Base-by-base conservation (phyloP, 1,140 invertebrate species). In the Anastatus disparis region DNA sequence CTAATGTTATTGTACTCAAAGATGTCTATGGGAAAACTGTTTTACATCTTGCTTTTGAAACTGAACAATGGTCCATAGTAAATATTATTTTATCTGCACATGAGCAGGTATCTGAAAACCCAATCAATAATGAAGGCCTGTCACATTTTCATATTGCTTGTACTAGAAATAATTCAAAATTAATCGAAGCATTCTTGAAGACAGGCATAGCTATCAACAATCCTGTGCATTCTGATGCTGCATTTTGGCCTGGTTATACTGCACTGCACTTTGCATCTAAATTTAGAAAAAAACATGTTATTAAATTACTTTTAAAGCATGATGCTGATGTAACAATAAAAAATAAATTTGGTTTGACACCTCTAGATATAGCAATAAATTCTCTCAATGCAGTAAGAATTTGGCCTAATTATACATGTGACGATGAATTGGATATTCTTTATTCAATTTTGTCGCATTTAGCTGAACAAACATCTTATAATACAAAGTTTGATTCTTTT, bases 201-300 rank as follows among this genome's bases (percentile, higher is more conserved):
- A 22, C 27, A 9, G 44, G 35, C 4, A 27, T 63, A 3, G 9
- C 48, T 38, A 10, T 63, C n/a, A 63, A 63, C 26, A 48, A 35
- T n/a, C 20, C 12, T 27, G 61, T 63, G 0, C 17, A 46, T 29
- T 3, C 4, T 3, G 17, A 46, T 27, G 26, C 59, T 7, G 8
- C 29, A 2, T 46, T 62, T 29, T 62, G 59, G 40, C 42, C 59
- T 2, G 44, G 61, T 7, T 63, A 48, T 10, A 48, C 61, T 8
- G n/a, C 26, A 9, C 27, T 63, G 27, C 61, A 63, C 15, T 63
- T 63, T n/a, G 44, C 40, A 1, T 13, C 27, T 8, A n/a, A 63
- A 27, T 63, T 31, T 38, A 27, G 48, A 22, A 3, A 24, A 6
- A 22, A 29, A 2, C 8, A 46, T 4, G 20, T 50, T 9, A 15